phyloP scores from a whole-genome alignment of 92 coral and sea anemone species.

The Bergia puertoricense region DNA sequence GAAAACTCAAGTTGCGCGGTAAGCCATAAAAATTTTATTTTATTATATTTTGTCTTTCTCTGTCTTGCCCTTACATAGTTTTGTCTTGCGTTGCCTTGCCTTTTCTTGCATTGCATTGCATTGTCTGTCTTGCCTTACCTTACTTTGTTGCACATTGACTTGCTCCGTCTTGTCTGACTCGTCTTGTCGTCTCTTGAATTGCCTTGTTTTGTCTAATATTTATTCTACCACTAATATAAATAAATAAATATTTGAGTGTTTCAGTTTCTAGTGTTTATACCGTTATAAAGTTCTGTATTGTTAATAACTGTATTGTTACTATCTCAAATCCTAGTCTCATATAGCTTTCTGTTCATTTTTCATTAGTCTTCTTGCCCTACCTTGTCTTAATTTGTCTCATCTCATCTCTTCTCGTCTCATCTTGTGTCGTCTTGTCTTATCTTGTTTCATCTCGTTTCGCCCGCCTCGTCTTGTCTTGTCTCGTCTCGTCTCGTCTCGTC shows the following conservation, averaged over 20 bases:
- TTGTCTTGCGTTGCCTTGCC: neutral
- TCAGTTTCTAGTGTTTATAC: neutral
- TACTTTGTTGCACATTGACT: no score
- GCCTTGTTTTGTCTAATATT: neutral
- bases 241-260: no score
- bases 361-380: neutral
- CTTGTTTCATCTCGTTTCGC: no score
- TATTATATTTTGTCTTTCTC: neutral
- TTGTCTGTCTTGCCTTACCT: neutral
- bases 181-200: neutral
- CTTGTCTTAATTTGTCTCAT: no score
- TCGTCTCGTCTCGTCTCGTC: no score
- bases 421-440: no score
- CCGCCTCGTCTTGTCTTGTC: no score
- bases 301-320: no score
- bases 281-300: no score
- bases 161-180: neutral
- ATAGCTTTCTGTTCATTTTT: neutral
- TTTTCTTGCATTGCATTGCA: neutral
- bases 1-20: conserved; percentile 13
- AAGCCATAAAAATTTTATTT: neutral
- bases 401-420: no score
- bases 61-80: neutral
- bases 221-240: no score
- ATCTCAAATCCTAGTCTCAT: no score